Conservation (phyloP, 2,113 vertebrate species). For the Strix uralensis region DNA sequence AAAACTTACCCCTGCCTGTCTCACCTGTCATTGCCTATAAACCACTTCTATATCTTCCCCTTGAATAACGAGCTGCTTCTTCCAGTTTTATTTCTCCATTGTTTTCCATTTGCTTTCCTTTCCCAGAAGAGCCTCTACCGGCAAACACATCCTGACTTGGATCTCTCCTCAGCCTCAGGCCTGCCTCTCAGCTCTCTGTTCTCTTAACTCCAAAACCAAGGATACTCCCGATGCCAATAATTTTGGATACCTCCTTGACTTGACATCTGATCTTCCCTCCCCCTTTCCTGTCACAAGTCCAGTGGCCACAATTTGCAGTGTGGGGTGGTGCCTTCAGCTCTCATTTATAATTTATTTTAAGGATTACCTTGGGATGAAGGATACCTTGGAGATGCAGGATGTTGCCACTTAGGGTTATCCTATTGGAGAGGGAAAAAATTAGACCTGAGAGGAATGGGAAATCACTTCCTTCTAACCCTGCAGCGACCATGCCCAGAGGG, state of each 20-base stretch:
- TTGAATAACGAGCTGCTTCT: background rate
- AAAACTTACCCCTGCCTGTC: background rate
- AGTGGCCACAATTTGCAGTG: background rate
- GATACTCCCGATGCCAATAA: background rate
- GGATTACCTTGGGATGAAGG: background rate
- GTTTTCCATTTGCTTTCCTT: background rate
- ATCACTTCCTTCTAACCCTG: background rate
- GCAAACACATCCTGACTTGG: background rate
- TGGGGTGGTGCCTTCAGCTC: background rate
- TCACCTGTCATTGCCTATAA: background rate
- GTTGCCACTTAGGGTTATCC: background rate
- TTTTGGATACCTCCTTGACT: background rate
- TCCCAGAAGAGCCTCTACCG: background rate
- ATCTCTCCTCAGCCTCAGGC: background rate
- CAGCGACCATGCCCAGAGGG: background rate
- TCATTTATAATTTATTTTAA: background rate
- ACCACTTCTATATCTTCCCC: background rate
- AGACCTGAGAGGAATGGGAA: background rate
- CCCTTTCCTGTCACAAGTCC: fast-evolving
- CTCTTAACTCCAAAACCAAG: background rate
- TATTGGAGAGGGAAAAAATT: background rate
- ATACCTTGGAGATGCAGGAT: background rate
- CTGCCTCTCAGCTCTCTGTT: fast-evolving
- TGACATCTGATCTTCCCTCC: background rate
- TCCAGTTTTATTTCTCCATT: background rate